Conservation (phyloP, 92 coral and sea anemone genomes). For the Epizoanthus ramosus region DNA sequence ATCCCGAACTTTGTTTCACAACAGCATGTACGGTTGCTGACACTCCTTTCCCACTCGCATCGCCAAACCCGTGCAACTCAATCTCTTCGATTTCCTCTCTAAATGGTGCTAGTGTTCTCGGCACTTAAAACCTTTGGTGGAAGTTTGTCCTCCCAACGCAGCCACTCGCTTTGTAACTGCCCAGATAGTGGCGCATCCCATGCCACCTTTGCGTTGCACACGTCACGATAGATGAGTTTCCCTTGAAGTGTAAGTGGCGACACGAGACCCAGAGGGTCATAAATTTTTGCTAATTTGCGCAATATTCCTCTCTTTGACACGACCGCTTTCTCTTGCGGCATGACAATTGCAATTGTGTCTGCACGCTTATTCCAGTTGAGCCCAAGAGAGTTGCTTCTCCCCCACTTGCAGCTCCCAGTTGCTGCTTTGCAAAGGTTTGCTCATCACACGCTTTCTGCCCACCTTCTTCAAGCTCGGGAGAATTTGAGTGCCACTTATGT, state of each 20-base stretch:
- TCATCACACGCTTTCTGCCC: no score
- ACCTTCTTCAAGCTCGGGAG: constrained; percentile 26
- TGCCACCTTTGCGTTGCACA: constrained; percentile 48
- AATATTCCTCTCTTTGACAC: constrained; percentile 28
- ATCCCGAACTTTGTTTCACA: constrained; percentile 4
- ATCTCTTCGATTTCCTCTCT: background rate
- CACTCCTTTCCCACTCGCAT: constrained; percentile 36
- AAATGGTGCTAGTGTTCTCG: constrained; percentile 12
- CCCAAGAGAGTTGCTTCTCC: constrained; percentile 12
- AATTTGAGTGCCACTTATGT: constrained; percentile 44
- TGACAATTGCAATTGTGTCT: constrained; percentile 31
- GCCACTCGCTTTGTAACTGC: background rate
- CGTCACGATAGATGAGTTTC: constrained; percentile 58
- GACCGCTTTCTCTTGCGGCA: constrained; percentile 31
- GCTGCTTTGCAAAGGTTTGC: constrained; percentile 50
- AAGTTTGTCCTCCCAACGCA: background rate
- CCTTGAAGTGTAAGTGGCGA: constrained; percentile 50
- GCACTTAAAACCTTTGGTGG: background rate
- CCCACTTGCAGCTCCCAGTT: constrained; percentile 29
- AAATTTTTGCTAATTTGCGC: constrained; percentile 29
- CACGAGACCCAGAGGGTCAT: constrained; percentile 64
- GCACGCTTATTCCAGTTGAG: constrained; percentile 35
- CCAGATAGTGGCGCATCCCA: constrained; percentile 53
- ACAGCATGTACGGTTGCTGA: constrained; percentile 42
- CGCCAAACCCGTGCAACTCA: constrained; percentile 33